Base-by-base conservation (phyloP, 2,797 vertebrate genomes). In the Lagorchestes hirsutus region DNA sequence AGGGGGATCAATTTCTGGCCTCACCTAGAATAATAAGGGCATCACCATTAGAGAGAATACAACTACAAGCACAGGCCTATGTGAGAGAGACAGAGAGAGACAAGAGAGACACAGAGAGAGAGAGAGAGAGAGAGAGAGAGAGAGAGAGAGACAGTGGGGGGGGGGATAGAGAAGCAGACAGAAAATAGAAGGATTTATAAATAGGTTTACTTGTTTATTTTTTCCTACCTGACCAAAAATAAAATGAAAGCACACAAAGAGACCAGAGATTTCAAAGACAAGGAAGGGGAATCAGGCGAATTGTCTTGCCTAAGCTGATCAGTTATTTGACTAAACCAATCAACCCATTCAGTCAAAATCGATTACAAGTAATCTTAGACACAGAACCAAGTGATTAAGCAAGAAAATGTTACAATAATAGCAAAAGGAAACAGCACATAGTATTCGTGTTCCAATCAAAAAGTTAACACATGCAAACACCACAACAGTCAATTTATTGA, bases 1-100 rank as follows among this genome's bases (percentile, higher is more conserved):
- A 55, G 97, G 56, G 18, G 92, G 92, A 31, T 94, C 98, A 56
- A 95, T 14, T 94, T 99, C 98, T 29, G 99, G 99, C 95, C 99
- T 99, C 96, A 98, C 99, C 99, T 99, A 82, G 56, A 97, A 97
- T 24, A 58, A 92, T 2, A 92, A 52, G 93, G 55, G 6, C 54
- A 92, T 16, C 54, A 57, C 62, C 12, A 92, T 50, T 92, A 94
- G 18, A n/a, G 6, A 96, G 40, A 96, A 31, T 27, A 58, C 1
- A 0, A 97, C 31, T 40, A 97, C 6, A 59, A 74, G 62, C 27
- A 55, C 54, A 82, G 22, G 8, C 6, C 40, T 24, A 46, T 82
- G 0, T 74, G 22, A 24, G 59, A 62, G 13, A 62, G 29, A 62
- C 29, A 62, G 11, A 62, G 31, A 34, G 58, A 59, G 46, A 46